Base-by-base conservation (phyloP, 2,888 invertebrate species). In the Andrena hattorfiana region DNA sequence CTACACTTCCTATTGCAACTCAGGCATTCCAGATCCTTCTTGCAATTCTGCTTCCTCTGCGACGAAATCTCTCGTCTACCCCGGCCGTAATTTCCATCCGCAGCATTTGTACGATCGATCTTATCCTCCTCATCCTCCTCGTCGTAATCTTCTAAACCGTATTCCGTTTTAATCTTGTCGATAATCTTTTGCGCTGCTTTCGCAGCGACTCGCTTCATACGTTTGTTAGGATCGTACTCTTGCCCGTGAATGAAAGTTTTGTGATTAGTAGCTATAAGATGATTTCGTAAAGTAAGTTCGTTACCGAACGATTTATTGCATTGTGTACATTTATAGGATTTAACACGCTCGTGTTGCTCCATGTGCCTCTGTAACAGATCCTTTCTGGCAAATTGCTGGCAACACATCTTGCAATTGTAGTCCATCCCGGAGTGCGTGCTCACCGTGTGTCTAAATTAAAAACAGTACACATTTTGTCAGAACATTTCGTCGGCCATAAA, bases 151-250 rank as follows among this genome's bases (percentile, higher is more conserved):
- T 93, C 93, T 1, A 91, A 66, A 32, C 87, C 90, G 60, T 92
- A 90, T 23, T 93, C 93, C 0, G 92, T 94, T 80, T 92, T 94
- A 4, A 94, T 94, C 75, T 93, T 91, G 70, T 94, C 94, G 23
- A 94, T 94, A 20, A 94, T 94, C 32, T 90, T 93, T 49, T 94
- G 93, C 0, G 94, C 94, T 0, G 93, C 94, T 66, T 89, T 93
- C 0, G 94, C 94, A 1, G 94, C 94, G 0, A 93, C 92, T 2
- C 94, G 88, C 62, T 93, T 94, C 48, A 94, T 91, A 28, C 94
- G 86, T 62, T 94, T 94, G 35, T 94, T 93, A 1, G 93, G 92
- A 86, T 94, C 93, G 69, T 94, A 94, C 35, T 93, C 93, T 64
- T 93, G 89, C 0, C 93, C 93, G 5, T 91, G 89, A 1, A 94